Conservation (phyloP, 2,113 vertebrate species). For the Apodemus speciosus region DNA sequence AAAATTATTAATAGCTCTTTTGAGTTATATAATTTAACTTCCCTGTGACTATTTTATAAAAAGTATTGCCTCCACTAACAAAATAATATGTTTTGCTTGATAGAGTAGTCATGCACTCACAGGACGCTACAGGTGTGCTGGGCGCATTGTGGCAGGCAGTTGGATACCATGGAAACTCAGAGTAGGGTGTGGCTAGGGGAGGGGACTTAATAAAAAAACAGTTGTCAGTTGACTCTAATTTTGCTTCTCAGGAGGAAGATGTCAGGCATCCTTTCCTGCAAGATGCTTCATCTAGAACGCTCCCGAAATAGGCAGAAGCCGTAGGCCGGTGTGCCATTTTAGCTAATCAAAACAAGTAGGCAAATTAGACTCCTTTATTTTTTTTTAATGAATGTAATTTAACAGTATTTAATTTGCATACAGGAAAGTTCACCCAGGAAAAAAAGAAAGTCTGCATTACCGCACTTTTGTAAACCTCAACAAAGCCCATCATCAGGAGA, state of each 20-base stretch:
- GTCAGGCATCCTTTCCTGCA: slow-evolving; percentile 70
- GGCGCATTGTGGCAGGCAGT: slow-evolving; percentile 7
- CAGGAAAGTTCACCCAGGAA: slow-evolving; percentile 71
- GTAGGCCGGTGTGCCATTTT: slow-evolving; percentile 77
- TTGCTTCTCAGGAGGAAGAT: slow-evolving; percentile 74
- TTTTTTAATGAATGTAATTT: slow-evolving; percentile 79
- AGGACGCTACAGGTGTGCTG: slow-evolving; percentile 43
- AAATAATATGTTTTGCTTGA: slow-evolving; percentile 69
- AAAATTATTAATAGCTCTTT: slow-evolving; percentile 80
- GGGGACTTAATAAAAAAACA: slow-evolving; percentile 70
- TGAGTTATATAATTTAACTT: slow-evolving; percentile 74
- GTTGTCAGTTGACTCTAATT: slow-evolving; percentile 75
- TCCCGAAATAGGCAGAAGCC: slow-evolving; percentile 75
- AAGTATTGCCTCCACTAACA: slow-evolving; percentile 72
- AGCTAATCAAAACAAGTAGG: slow-evolving; percentile 81
- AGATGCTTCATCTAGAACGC: slow-evolving; percentile 76
- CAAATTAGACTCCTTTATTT: slow-evolving; percentile 79
- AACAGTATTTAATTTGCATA: slow-evolving; percentile 79
- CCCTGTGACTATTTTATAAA: slow-evolving; percentile 75
- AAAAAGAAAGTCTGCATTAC: slow-evolving; percentile 75
- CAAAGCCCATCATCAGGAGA: slow-evolving; percentile 72
- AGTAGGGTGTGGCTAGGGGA: slow-evolving; percentile 56
- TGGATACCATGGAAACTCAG: slow-evolving; percentile 55
- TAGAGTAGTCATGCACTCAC: slow-evolving; percentile 73
- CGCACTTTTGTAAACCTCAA: slow-evolving; percentile 73